Conservation (phyloP, 2,113 vertebrate genomes). For the Ondatra zibethicus region DNA sequence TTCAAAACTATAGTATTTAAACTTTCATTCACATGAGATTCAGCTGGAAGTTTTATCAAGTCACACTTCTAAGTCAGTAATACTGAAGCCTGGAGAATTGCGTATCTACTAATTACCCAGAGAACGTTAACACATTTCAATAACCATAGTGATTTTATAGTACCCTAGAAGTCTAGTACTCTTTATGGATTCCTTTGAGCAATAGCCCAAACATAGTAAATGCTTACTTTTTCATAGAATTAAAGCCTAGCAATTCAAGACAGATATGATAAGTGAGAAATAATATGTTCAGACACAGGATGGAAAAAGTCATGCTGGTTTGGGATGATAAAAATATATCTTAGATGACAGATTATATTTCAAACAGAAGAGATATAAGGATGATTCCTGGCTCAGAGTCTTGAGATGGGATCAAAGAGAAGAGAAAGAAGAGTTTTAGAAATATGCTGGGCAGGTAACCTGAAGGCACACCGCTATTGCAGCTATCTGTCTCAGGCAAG, state of each 20-base stretch:
- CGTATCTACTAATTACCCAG: background rate
- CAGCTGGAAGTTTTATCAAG: background rate
- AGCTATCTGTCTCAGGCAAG: constrained; percentile 20
- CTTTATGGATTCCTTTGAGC: background rate
- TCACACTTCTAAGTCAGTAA: background rate
- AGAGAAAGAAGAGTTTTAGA: background rate
- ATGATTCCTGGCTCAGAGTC: constrained; percentile 10
- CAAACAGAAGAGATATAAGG: background rate
- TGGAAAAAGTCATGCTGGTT: constrained; percentile 4
- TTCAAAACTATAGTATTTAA: background rate
- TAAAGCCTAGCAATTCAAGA: constrained; percentile 30
- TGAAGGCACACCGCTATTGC: background rate
- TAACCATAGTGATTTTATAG: background rate
- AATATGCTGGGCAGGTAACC: background rate
- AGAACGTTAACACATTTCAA: background rate
- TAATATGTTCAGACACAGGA: background rate
- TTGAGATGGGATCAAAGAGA: background rate
- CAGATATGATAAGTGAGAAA: constrained; percentile 48
- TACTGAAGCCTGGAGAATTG: background rate
- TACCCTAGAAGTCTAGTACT: background rate
- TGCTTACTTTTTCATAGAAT: constrained; percentile 49
- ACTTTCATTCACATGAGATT: background rate
- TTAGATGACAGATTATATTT: constrained; percentile 41
- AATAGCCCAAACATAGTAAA: constrained; percentile 3
- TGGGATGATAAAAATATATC: constrained; percentile 3